Evolutionary conservation across 2,113 vertebrate genomes (phyloP).

Genomic region (Tetrax tetrax): DNA sequence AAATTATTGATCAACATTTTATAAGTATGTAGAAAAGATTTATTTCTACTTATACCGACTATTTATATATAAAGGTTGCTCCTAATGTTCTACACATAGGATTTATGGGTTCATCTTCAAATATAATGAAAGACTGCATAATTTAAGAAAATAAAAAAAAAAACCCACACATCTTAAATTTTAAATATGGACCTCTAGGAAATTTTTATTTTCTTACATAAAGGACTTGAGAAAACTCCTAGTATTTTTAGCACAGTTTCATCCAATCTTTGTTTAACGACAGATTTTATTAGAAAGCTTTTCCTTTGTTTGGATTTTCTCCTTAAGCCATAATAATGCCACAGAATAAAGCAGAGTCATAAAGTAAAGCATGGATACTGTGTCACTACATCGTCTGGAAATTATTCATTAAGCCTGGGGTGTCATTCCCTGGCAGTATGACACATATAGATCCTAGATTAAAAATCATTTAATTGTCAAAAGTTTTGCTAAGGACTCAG

Average conservation of each 20-base stretch:
- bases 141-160: background rate
- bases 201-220: background rate
- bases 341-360: background rate
- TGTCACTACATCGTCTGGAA: background rate
- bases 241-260: background rate
- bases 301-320: background rate
- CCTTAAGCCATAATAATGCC: background rate
- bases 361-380: rapidly evolving
- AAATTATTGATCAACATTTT: background rate
- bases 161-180: background rate
- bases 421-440: background rate
- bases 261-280: background rate
- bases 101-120: background rate
- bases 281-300: background rate
- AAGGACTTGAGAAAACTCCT: background rate
- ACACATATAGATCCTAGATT: background rate
- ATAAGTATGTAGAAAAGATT: background rate
- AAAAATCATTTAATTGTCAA: background rate
- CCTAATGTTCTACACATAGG: background rate
- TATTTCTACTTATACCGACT: background rate
- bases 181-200: background rate
- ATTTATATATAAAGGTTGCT: background rate
- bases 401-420: background rate
- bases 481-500: background rate
- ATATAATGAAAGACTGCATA: background rate